Base-by-base conservation (phyloP, 1,140 invertebrate genomes). In the Drosophila albomicans region DNA sequence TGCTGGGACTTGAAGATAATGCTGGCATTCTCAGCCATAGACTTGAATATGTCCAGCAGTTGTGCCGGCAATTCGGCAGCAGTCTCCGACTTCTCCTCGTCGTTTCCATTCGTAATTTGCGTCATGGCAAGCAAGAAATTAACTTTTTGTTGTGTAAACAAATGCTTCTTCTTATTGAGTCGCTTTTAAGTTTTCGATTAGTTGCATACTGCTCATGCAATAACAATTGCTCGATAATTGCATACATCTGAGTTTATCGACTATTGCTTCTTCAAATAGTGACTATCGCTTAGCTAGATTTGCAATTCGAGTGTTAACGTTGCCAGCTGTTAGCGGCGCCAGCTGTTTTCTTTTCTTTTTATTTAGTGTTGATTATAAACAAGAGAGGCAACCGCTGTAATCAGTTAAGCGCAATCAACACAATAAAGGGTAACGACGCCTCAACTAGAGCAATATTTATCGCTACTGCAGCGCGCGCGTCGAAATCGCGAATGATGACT, bases 1-100 rank as follows among this genome's bases (percentile, higher is more conserved):
- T 97, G 97, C 89, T 98, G 96, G 88, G 95, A 96, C 92, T 96
- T 96, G 78, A 97, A 97, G 69, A 93, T 91, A 54, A 94, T 93
- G 48, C 93, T 89, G 1, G 89, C 77, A 77, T 94, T 91, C 5
- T 67, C 68, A 0, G 80, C 84, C 5, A 92, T 43, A 13, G 71
- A 67, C 46, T 82, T 76, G 7, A 88, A 87, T 5, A 92, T 91
- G 11, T 90, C 71, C 28, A 81, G 13, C 1, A 92, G 63, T 49
- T 90, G 61, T 2, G 11, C 16, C 0, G 77, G 78, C 7, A 78
- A 16, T 20, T 58, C 67, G 1, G 30, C 64, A 1, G 35, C 41
- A 5, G 46, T 30, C 13, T 52, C 57, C 7, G 43, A 28, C 10
- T 15, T 58, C 5, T 8, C 25, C 20, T 75, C 78, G 5, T 3